Conservation (phyloP, 1,140 invertebrate genomes). For the Reticulitermes speratus region DNA sequence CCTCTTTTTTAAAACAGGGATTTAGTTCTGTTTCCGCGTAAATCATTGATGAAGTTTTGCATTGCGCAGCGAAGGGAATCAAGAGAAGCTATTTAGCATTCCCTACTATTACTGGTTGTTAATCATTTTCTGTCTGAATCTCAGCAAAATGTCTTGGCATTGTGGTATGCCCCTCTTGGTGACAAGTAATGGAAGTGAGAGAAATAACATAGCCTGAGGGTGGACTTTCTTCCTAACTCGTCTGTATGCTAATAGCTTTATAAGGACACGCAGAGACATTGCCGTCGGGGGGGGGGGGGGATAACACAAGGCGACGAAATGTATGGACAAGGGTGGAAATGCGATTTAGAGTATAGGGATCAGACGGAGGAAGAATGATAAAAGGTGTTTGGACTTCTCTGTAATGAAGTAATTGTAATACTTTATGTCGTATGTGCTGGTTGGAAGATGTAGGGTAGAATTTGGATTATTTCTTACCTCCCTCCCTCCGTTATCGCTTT, state of each 20-base stretch:
- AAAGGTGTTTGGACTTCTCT: no score
- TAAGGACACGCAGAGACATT: background rate
- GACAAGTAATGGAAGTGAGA: background rate
- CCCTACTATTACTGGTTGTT: background rate
- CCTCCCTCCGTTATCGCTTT: no score
- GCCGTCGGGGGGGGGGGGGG: background rate
- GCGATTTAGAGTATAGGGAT: background rate
- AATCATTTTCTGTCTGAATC: background rate
- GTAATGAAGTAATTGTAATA: no score
- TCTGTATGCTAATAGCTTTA: background rate
- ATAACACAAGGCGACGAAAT: background rate
- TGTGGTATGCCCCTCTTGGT: background rate
- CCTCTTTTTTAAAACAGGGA: background rate
- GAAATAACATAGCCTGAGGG: background rate
- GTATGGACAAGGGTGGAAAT: background rate
- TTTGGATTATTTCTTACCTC: no score
- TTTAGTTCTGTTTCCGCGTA: background rate
- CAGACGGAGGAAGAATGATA: background rate
- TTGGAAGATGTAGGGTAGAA: no score
- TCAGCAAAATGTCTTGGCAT: background rate
- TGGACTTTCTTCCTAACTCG: slow-evolving; percentile 14
- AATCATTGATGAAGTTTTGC: background rate
- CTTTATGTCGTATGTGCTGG: no score
- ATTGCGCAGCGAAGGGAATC: background rate
- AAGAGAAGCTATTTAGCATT: background rate